Evolutionary conservation across 2,113 vertebrate species (phyloP).

Genomic region (rabbit (Oryctolagus cuniculus)): DNA sequence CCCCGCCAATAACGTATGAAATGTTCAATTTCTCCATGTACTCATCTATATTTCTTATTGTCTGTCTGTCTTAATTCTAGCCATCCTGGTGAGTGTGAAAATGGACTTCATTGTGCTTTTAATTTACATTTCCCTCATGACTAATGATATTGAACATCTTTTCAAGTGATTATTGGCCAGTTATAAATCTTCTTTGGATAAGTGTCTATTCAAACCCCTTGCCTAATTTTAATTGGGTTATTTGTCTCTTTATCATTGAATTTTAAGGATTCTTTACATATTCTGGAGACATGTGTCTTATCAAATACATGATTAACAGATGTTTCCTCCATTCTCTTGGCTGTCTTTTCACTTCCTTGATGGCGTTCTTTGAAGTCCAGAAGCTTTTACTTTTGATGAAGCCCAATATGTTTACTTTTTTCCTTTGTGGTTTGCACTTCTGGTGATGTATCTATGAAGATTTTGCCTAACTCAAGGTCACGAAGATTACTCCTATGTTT

Average conservation of each 20-base stretch:
- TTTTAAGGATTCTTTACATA: slow-evolving; percentile 35
- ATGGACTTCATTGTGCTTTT: neutral
- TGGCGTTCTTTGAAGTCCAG: neutral
- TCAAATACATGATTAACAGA: slow-evolving; percentile 36
- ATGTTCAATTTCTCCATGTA: neutral
- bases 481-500: neutral
- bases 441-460: slow-evolving; percentile 25
- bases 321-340: neutral
- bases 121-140: slow-evolving; percentile 46
- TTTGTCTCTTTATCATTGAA: slow-evolving; percentile 22
- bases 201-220: slow-evolving; percentile 35
- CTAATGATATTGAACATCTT: slow-evolving; percentile 8
- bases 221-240: slow-evolving; percentile 11
- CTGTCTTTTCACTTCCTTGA: slow-evolving; percentile 52
- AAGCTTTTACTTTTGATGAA: slow-evolving; percentile 37
- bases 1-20: neutral
- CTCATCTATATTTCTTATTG: slow-evolving; percentile 7
- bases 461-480: neutral
- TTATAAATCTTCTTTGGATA: slow-evolving; percentile 20
- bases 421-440: slow-evolving; percentile 4
- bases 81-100: neutral
- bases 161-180: neutral
- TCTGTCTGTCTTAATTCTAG: slow-evolving; percentile 1
- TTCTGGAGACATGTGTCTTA: slow-evolving; percentile 8
- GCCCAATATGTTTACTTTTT: slow-evolving; percentile 6